phyloP scores from a whole-genome alignment of 2,113 vertebrate genomes.

The Ciconia stormi region DNA sequence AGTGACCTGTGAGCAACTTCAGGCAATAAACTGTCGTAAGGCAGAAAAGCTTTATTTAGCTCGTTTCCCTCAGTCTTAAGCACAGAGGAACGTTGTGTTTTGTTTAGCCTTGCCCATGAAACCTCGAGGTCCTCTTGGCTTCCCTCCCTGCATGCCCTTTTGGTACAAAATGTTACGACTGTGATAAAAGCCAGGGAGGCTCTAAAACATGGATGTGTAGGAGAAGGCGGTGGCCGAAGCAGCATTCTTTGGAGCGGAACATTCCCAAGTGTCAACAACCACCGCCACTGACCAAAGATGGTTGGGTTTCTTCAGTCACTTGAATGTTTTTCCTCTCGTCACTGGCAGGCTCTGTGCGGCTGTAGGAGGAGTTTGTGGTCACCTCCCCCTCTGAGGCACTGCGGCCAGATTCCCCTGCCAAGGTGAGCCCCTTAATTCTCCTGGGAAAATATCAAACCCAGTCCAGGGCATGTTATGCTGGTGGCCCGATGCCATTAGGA shows the following conservation, averaged over 20 bases:
- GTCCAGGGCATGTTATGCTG: neutral
- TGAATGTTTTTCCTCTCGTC: neutral
- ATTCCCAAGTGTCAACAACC: constrained; percentile 24
- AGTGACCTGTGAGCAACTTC: neutral
- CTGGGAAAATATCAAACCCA: neutral
- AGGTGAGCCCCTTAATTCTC: constrained; percentile 1
- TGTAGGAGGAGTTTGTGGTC: constrained; percentile 40
- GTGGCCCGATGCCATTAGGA: neutral
- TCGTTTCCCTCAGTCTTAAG: neutral
- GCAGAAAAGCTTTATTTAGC: neutral
- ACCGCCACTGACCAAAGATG: constrained; percentile 47
- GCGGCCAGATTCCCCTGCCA: neutral
- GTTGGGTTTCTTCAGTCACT: constrained; percentile 16
- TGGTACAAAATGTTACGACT: neutral
- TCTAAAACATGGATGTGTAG: neutral
- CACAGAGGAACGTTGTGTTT: neutral
- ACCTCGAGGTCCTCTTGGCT: neutral
- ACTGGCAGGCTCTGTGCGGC: neutral
- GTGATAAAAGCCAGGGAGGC: neutral
- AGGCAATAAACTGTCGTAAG: neutral
- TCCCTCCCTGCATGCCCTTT: neutral
- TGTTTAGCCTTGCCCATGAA: neutral
- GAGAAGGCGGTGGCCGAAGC: neutral
- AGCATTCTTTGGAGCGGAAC: constrained; percentile 23
- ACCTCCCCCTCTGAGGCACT: neutral